Base-by-base conservation (phyloP, 2,113 vertebrate genomes). In the Limnothrissa miodon region DNA sequence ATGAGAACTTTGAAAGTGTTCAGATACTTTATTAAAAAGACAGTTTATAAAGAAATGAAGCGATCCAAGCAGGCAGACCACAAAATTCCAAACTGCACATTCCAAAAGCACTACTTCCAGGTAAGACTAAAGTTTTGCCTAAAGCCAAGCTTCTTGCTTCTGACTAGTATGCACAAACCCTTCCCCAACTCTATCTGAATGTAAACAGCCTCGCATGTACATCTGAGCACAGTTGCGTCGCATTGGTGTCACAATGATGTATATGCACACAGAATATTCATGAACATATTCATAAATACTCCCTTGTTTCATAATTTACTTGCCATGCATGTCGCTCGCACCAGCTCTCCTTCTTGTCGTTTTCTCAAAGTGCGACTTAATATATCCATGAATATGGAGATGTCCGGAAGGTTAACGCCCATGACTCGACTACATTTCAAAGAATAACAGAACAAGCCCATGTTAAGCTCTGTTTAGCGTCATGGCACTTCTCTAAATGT, bases 401-500 rank as follows among this genome's bases (percentile, higher is more conserved):
- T 74, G 66, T 74, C 66, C 66, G 15, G 25, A 74, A 74, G 66
- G 66, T 74, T 33, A 74, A 74, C 33, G 29, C 29, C 66, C 66
- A 29, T 29, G 59, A 62, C 8, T 62, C 1, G 59, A 6, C 59
- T 62, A n/a, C 59, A 29, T 62, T 62, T 62, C 59, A 62, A 9
- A 74, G 66, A 15, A 36, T 36, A 74, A 36, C 10, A 33, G 66
- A 74, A 36, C 29, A 74, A 11, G 13, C 66, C 66, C 66, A 36
- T 74, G 66, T 33, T 74, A 74, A 33, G 66, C 66, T 74, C 25
- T 74, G 29, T 74, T 74, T 74, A 74, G 66, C 66, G 13, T 74
- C 29, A 36, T 74, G 66, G 66, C 66, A 74, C 33, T 74, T 13
- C 29, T 74, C 15, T 74, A 74, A 74, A 74, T 39, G 86, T 89